Evolutionary conservation across 2,797 vertebrate species (phyloP).

Genomic region (Notoglanidium macrostoma): DNA sequence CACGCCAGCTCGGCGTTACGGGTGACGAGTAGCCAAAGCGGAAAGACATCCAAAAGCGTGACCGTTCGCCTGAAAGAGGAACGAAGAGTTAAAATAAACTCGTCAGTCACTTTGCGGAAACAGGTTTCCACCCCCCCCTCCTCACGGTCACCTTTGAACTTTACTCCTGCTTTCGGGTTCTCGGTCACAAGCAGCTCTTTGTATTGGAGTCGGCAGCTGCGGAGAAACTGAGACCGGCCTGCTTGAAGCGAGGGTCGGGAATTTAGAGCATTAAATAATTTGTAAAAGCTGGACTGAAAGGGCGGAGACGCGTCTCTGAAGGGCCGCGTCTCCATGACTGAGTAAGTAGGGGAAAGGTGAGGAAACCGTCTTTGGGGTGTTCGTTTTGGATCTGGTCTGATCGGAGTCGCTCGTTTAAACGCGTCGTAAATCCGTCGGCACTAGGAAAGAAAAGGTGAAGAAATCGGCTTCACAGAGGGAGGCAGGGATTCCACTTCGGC

Average conservation of each 20-base stretch:
- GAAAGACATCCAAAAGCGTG: too few species aligned
- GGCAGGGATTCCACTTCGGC: not conserved
- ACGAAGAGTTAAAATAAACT: not conserved
- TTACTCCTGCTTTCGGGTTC: not conserved
- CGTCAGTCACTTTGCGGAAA: not conserved
- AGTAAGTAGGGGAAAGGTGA: not conserved
- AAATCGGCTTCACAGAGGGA: not conserved
- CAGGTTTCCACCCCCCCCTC: not conserved
- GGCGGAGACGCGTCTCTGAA: too few species aligned
- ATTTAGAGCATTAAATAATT: too few species aligned
- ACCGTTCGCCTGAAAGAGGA: not conserved
- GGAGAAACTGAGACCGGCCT: not conserved
- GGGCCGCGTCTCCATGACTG: not conserved
- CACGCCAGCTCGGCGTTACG: too few species aligned
- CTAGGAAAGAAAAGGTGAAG: not conserved
- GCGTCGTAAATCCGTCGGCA: not conserved
- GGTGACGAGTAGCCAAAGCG: too few species aligned
- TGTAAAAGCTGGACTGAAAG: too few species aligned
- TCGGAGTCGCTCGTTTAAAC: not conserved
- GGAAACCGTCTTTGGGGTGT: not conserved
- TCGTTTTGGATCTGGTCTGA: not conserved
- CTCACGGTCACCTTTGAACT: not conserved
- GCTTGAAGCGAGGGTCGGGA: not conserved
- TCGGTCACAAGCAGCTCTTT: slow-evolving; percentile 4
- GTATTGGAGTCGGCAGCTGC: not conserved